phyloP scores from a whole-genome alignment of 1,140 invertebrate genomes.

The Philaenus spumarius region DNA sequence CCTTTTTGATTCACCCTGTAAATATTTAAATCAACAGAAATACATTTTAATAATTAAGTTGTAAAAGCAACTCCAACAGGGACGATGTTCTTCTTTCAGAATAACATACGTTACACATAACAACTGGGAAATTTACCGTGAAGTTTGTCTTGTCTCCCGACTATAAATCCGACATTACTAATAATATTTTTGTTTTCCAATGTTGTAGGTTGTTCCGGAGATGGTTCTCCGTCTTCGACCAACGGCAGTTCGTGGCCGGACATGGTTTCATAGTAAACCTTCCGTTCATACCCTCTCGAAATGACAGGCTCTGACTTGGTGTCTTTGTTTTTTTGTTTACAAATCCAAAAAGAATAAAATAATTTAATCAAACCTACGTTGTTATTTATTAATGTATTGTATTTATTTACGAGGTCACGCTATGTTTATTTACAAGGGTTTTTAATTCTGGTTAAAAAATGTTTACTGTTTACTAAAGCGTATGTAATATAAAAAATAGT shows the following conservation, averaged over 20 bases:
- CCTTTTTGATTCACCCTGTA: no score
- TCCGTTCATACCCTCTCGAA: background rate
- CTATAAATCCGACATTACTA: background rate
- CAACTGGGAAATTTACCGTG: background rate
- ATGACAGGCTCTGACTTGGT: no score
- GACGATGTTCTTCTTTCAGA: background rate
- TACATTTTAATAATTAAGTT: background rate
- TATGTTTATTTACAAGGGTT: no score
- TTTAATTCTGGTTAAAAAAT: no score
- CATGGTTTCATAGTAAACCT: constrained; percentile 43
- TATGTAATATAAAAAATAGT: no score
- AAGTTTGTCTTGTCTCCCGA: background rate
- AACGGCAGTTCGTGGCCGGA: constrained; percentile 46
- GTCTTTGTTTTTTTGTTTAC: no score
- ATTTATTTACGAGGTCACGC: no score
- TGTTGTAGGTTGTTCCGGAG: constrained; percentile 32
- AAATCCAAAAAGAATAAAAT: no score
- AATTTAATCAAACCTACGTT: no score
- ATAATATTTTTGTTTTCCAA: constrained; percentile 13
- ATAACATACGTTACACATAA: background rate
- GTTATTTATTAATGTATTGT: no score
- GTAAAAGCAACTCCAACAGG: no score
- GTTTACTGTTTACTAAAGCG: no score
- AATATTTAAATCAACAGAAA: background rate
- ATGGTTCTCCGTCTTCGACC: constrained; percentile 42